Evolutionary conservation across 2,888 invertebrate genomes (phyloP).

Genomic region (Athalia rosae): DNA sequence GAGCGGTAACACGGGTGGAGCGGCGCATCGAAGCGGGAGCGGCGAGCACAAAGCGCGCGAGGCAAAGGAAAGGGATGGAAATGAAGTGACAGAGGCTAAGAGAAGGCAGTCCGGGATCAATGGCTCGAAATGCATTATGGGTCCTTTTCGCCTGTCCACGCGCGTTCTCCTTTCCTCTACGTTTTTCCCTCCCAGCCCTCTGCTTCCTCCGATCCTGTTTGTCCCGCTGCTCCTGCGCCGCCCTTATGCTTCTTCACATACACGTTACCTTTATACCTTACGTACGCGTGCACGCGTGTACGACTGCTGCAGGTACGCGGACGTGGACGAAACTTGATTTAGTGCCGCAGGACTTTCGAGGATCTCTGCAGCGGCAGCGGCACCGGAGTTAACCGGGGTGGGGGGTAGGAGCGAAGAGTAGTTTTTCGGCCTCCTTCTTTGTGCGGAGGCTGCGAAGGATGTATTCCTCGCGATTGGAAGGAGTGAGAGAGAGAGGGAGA

Average conservation of each 20-base stretch:
- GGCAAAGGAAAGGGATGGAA: slow-evolving; percentile 23
- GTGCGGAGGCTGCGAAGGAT: slow-evolving; percentile 51
- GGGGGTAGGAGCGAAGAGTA: background rate
- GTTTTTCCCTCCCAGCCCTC: slow-evolving; percentile 53
- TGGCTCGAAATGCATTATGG: slow-evolving; percentile 42
- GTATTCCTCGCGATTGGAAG: slow-evolving; percentile 4
- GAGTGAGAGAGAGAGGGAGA: too few species aligned
- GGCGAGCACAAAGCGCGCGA: slow-evolving; percentile 30
- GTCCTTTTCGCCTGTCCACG: slow-evolving; percentile 50
- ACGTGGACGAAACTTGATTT: slow-evolving; percentile 64
- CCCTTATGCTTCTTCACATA: background rate
- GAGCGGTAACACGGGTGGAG: background rate
- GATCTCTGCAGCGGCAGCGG: background rate
- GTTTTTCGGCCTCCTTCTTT: slow-evolving; percentile 42
- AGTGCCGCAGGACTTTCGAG: slow-evolving; percentile 60
- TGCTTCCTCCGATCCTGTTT: slow-evolving; percentile 44
- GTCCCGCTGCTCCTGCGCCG: slow-evolving; percentile 46
- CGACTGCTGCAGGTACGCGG: slow-evolving; percentile 30
- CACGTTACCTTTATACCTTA: background rate
- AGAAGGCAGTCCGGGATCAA: slow-evolving; percentile 36
- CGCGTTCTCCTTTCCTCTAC: slow-evolving; percentile 39
- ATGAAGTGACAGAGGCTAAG: slow-evolving; percentile 39
- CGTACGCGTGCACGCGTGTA: slow-evolving; percentile 29
- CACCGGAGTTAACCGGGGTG: background rate
- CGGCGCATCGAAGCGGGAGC: background rate